These are phyloP conservation scores for Aphelenchoides bicaudatus DNA, from an alignment of 2,888 invertebrate species.

Conservation along the genomic window DNA sequence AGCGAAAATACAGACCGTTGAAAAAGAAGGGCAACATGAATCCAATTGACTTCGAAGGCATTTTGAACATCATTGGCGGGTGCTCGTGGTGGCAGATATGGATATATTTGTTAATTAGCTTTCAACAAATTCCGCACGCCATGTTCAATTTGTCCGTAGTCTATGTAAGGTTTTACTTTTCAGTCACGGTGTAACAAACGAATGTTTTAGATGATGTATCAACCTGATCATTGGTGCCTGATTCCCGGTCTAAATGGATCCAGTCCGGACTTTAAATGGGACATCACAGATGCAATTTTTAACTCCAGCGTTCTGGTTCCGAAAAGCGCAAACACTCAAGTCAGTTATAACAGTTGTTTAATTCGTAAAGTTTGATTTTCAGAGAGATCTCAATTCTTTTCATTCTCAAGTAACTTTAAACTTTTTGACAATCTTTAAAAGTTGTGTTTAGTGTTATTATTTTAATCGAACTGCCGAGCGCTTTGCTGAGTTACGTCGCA, in stretches of 20 bases:
- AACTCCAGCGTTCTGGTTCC: slow-evolving; percentile 51
- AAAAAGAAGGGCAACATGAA: slow-evolving; percentile 48
- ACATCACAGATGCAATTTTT: slow-evolving; percentile 41
- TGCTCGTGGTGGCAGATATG: slow-evolving; percentile 61
- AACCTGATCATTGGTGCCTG: slow-evolving; percentile 49
- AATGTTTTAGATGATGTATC: slow-evolving; percentile 50
- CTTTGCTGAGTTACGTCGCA: slow-evolving; percentile 48
- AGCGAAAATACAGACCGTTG: slow-evolving; percentile 48
- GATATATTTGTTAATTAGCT: slow-evolving; percentile 58
- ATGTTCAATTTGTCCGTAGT: slow-evolving; percentile 61
- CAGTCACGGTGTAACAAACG: neutral
- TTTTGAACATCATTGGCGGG: slow-evolving; percentile 60
- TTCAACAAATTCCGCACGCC: slow-evolving; percentile 60
- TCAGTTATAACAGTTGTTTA: slow-evolving; percentile 32
- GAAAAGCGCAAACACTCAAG: slow-evolving; percentile 40
- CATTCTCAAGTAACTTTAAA: neutral
- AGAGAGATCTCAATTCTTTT: neutral
- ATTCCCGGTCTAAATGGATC: slow-evolving; percentile 49
- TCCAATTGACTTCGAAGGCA: slow-evolving; percentile 61
- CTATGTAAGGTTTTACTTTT: slow-evolving; percentile 35
- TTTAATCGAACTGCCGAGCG: slow-evolving; percentile 43
- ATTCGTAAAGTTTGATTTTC: slow-evolving; percentile 43
- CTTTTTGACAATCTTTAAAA: neutral
- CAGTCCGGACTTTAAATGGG: slow-evolving; percentile 40
- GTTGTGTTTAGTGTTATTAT: slow-evolving; percentile 48